Conservation (phyloP, 2,113 vertebrate species). For the Dolichotis patagonum region DNA sequence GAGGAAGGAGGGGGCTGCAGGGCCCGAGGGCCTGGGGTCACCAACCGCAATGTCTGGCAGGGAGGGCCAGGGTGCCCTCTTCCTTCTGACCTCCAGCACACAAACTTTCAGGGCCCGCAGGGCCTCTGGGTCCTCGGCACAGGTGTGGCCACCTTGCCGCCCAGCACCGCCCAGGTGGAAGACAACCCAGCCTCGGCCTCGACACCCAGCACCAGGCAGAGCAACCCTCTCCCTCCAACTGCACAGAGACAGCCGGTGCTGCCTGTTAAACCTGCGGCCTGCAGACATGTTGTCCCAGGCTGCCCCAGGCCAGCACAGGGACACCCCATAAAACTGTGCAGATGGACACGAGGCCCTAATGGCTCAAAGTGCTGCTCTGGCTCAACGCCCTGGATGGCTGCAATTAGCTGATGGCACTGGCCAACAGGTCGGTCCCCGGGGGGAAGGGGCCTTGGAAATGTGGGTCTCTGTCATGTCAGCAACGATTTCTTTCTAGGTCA, state of each 20-base stretch:
- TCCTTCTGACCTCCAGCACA: neutral
- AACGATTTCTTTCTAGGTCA: constrained; percentile 65
- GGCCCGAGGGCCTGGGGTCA: accelerated
- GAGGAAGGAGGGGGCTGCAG: accelerated
- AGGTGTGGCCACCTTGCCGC: neutral
- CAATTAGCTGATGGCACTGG: constrained; percentile 70
- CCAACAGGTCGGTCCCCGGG: constrained; percentile 45
- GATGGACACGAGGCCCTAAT: neutral
- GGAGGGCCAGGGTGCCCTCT: neutral
- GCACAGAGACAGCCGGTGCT: neutral
- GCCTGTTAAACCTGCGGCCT: accelerated
- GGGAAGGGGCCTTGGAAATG: constrained; percentile 61
- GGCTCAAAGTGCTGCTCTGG: neutral
- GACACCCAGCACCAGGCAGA: accelerated
- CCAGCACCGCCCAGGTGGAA: accelerated
- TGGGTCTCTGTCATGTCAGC: neutral
- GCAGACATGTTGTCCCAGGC: neutral
- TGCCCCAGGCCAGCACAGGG: neutral
- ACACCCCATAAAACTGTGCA: constrained; percentile 17
- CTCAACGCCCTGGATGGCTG: constrained; percentile 52
- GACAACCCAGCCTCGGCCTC: neutral
- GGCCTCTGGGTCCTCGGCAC: neutral
- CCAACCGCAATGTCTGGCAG: neutral
- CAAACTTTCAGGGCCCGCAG: neutral
- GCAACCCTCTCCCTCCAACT: accelerated